These are phyloP conservation scores for Spinus olivaceus DNA, from an alignment of 2,797 vertebrate species.

Conservation along the genomic window DNA sequence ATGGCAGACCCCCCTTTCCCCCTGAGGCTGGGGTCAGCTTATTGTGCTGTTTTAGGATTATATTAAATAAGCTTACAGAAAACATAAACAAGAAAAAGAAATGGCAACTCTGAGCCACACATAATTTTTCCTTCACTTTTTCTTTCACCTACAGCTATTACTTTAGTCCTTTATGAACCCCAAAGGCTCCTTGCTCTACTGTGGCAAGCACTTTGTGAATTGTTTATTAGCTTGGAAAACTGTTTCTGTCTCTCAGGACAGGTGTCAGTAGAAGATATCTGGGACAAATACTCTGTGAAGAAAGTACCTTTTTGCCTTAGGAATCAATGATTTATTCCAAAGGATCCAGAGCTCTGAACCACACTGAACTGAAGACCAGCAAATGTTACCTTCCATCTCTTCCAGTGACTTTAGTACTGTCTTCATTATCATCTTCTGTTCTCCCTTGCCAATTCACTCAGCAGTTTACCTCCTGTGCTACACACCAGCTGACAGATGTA, in stretches of 20 bases:
- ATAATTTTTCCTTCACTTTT: not conserved
- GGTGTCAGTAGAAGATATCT: not conserved
- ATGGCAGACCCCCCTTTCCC: not conserved
- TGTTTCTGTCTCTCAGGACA: conserved; percentile 13
- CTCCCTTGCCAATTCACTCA: conserved; percentile 38
- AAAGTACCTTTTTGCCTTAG: conserved; percentile 24
- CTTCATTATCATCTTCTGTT: conserved; percentile 33
- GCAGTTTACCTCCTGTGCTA: conserved; percentile 37
- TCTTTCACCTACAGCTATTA: conserved; percentile 4
- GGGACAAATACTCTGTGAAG: not conserved
- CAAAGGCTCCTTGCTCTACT: not conserved
- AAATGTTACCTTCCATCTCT: conserved; percentile 36
- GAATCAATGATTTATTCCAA: not conserved
- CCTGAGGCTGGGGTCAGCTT: not conserved
- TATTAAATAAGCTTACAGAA: conserved; percentile 19
- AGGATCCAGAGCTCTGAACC: not conserved
- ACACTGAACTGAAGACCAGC: conserved; percentile 13
- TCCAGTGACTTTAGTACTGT: conserved; percentile 31
- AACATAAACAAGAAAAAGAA: not conserved
- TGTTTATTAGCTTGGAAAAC: conserved; percentile 49
- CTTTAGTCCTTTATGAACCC: not conserved
- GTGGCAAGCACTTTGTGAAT: conserved; percentile 15
- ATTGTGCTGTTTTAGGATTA: conserved; percentile 6
- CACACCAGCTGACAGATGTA: conserved; percentile 42
- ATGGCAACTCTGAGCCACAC: not conserved